These are phyloP conservation scores for Eremophila alpestris DNA, from an alignment of 2,797 vertebrate species.

Conservation along the genomic window DNA sequence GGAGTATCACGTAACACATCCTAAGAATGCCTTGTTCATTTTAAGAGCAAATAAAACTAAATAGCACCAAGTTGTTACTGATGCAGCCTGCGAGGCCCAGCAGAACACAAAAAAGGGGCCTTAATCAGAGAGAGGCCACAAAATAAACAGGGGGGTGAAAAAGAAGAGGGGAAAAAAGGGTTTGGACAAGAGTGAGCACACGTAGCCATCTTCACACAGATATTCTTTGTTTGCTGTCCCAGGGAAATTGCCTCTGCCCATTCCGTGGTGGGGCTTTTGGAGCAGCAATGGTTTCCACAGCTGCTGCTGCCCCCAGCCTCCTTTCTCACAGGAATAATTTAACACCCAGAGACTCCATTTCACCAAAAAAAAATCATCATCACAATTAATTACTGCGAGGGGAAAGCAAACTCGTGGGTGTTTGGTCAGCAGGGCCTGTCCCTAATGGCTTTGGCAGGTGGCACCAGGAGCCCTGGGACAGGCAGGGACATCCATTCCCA, in stretches of 20 bases:
- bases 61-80: constrained; percentile 59
- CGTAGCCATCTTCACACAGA: neutral
- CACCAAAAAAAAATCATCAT: neutral
- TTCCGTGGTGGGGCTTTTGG: neutral
- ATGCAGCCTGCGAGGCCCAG: neutral
- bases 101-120: constrained; percentile 17
- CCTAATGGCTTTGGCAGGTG: constrained; percentile 20
- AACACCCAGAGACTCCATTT: neutral
- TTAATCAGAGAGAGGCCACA: constrained; percentile 12
- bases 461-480: neutral
- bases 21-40: constrained; percentile 66
- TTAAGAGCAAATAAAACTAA: constrained; percentile 73
- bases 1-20: constrained; percentile 60
- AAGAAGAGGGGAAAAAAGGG: neutral
- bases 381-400: neutral
- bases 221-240: constrained; percentile 32
- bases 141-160: neutral
- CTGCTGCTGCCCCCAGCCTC: constrained; percentile 38
- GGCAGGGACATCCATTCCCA: neutral
- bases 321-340: constrained; percentile 58
- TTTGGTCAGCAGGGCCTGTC: neutral
- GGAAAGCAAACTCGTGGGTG: neutral
- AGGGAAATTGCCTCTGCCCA: constrained; percentile 19
- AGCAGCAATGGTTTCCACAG: constrained; percentile 70
- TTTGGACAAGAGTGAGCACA: neutral